Base-by-base conservation (phyloP, 2,888 invertebrate species). In the Galerucella nymphaeae region DNA sequence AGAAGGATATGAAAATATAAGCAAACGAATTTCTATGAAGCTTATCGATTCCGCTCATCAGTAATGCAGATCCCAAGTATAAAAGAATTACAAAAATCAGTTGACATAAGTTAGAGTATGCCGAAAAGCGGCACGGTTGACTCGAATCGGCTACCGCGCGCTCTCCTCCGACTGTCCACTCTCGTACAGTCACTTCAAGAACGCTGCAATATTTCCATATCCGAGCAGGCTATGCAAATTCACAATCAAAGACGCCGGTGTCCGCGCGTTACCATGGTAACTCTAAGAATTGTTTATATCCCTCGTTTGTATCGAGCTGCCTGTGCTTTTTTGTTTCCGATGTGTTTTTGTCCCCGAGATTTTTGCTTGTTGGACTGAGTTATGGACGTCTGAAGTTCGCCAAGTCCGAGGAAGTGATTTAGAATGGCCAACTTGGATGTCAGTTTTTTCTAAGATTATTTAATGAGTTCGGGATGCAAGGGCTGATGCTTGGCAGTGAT, bases 141-240 rank as follows among this genome's bases (percentile, higher is more conserved):
- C 72, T 72, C 73, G 75, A 81, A 79, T 78, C 84, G 81, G 83
- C 84, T 83, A 84, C 84, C 83, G 85, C 45, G 14, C 13, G 45
- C 83, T 79, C 79, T 53, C 74, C 77, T 69, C 72, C 68, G 74
- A 78, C 77, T 84, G 84, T 84, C 84, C 83, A 83, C 82, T 82
- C 78, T 41, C 62, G 83, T 84, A 84, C 84, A 84, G 84, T 82
- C 83, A 77, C 77, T 75, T 81, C 83, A 84, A 84, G 83, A 83
- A 80, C 81, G 79, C 75, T 81, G 82, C 83, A 83, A 82, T 84
- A 85, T 85, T 85, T 85, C 85, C 85, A 85, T 85, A 85, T 85
- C 84, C 80, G 84, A 84, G 84, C 83, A 84, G 82, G 84, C 85
- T 85, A 85, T 85, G 85, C 85, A 85, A 85, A 85, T 85, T 83